Base-by-base conservation (phyloP, 2,888 invertebrate genomes). In the Melieria omissa region DNA sequence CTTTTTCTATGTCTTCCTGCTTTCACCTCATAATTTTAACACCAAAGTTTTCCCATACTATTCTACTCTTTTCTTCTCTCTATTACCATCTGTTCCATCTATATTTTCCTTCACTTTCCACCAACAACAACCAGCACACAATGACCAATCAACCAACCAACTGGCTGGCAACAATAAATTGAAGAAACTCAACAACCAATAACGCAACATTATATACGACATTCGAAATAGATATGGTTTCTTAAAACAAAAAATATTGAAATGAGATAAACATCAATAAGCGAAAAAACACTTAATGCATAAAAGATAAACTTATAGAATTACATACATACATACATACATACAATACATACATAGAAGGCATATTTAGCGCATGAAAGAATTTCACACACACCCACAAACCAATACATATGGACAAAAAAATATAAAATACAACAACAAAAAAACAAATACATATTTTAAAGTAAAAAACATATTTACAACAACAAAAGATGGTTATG, bases 171-270 rank as follows among this genome's bases (percentile, higher is more conserved):
- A 29, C 29, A 29, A 29, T 55, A 65, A 54, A 54, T n/a, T 54
- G 10, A 54, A 47, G 52, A 70, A n/a, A 47, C 41, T 47, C 46
- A 67, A 47, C 10, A 61, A 68, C 29, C 29, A 41, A 14, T 63
- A 16, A 63, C 9, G 3, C 46, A 14, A 63, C 4, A 14, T 47
- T 29, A 46, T 47, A 70, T 63, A 64, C 64, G 64, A 66, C 66
- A 66, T 62, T 71, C 76, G 81, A 80, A 82, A 81, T 82, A 81
- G 76, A 76, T 80, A 81, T 80, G 82, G 82, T 81, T 81, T 81
- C 82, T 77, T 77, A 78, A 72, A 63, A 54, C 16, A 46, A 61
- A 73, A 76, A 71, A 74, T 78, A 73, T 66, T 66, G 64, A 70
- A 60, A 58, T 62, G 71, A 66, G 76, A 76, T 68, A 76, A 76